Evolutionary conservation across 35 echinoderm and acorn worm genomes (phyloP).

Genomic region (Chiridota heheva): DNA sequence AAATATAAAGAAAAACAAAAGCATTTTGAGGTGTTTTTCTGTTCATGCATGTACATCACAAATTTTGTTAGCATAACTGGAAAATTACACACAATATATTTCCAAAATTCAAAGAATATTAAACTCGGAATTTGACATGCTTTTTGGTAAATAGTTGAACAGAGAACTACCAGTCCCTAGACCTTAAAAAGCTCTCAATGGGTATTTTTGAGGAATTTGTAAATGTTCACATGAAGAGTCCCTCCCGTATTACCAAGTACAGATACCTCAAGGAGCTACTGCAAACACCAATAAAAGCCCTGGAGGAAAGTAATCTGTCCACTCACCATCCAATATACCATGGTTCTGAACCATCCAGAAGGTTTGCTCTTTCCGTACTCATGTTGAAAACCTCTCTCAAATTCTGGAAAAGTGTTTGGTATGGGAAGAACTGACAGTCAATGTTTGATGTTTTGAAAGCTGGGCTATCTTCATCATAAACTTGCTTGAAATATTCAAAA

Average conservation of each 20-base stretch:
- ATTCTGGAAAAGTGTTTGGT: conserved; percentile 66
- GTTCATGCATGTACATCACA: no score
- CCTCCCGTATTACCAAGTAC: not conserved
- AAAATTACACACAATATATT: no score
- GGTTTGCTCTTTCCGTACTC: conserved; percentile 47
- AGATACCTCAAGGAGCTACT: not conserved
- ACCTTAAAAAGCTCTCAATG: no score
- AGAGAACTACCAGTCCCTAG: no score
- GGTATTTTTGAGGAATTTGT: not conserved
- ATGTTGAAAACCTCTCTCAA: conserved; percentile 74
- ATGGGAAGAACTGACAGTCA: conserved; percentile 92
- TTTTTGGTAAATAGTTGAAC: no score
- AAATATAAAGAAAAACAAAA: no score
- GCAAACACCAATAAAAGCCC: not conserved
- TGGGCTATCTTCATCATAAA: conserved; percentile 53
- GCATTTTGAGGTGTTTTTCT: no score
- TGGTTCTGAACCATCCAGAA: conserved; percentile 69
- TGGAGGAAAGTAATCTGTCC: not conserved
- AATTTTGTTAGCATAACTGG: no score
- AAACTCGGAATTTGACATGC: no score
- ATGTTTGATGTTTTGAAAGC: conserved; percentile 35
- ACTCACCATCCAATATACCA: conserved; percentile 96
- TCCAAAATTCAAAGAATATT: no score
- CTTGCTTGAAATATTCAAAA: conserved; percentile 63
- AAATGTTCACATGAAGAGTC: not conserved